Evolutionary conservation across 2,888 invertebrate species (phyloP), one percentile per base, ranked within the genome.

Genomic region (Philopedon plagiatum): DNA sequence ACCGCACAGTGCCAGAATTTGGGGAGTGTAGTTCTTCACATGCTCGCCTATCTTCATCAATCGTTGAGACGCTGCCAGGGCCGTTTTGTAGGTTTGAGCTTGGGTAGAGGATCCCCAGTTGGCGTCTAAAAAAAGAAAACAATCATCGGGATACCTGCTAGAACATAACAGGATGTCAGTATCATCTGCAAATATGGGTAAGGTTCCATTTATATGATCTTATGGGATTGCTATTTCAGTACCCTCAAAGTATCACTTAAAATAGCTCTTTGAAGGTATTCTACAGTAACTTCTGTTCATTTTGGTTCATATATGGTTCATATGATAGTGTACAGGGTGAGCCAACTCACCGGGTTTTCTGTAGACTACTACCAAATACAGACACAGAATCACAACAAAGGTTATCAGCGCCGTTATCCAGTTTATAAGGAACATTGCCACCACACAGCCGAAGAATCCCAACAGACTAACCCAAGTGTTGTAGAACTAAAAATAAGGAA

Each of bases 21-120:
- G 98, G 0, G 99, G 99, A 83, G 95, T 92, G 86, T 97, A 99
- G 87, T 98, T 99, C 87, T 99, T 99, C 15, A 99, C 98, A 84
- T 99, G 99, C 81, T 98, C 98, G 21, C 94, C 94, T 0, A 96
- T 94, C 46, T 93, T 91, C 65, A 92, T 93, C 77, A 95, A 83
- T 76, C 91, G 90, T 82, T 95, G 93, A 0, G 96, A 93, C n/a
- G 95, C 92, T 7, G 93, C 91, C 2, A 99, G 85, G 0, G 98
- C 97, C 9, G 93, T 93, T 85, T 96, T 97, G 86, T 98, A 98
- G 32, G 93, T 95, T 86, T 98, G 98, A 0, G 98, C 98, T 85
- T 98, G 98, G 0, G 97, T 96, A 5, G 97, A 96, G 68, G 97
- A 96, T 21, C 98, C 98, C 98, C 98, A 98, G 86, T 98, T 98